phyloP scores from a whole-genome alignment of 2,113 vertebrate species.

The Nyctibius bracteatus region DNA sequence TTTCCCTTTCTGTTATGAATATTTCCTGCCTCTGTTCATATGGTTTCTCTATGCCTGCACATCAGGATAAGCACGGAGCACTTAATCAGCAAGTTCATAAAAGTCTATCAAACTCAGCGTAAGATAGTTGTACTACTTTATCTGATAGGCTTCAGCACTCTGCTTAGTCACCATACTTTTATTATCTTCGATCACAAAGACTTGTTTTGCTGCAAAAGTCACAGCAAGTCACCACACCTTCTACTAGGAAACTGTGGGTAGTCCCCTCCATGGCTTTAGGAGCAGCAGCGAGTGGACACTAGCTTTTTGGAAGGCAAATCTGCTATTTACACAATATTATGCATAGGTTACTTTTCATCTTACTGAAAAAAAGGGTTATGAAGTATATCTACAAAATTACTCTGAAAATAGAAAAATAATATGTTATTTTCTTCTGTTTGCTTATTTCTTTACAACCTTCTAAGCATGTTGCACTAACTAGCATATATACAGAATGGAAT shows the following conservation, averaged over 20 bases:
- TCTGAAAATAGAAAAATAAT: neutral
- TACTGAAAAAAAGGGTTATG: neutral
- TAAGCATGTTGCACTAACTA: neutral
- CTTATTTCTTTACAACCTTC: neutral
- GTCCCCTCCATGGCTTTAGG: slow-evolving; percentile 7
- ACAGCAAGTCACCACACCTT: slow-evolving; percentile 32
- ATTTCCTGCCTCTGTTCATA: neutral
- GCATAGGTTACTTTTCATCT: neutral
- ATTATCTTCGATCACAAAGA: slow-evolving; percentile 31
- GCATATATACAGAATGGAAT: neutral
- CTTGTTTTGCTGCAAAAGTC: slow-evolving; percentile 24
- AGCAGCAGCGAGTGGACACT: neutral
- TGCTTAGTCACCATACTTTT: slow-evolving; percentile 19
- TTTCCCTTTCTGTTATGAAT: neutral
- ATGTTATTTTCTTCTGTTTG: neutral
- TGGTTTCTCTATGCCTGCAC: neutral
- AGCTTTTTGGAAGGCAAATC: neutral
- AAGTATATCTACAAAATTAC: neutral
- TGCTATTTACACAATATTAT: neutral
- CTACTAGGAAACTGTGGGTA: slow-evolving; percentile 31
- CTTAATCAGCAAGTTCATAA: neutral
- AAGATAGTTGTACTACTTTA: neutral
- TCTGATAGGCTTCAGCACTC: slow-evolving; percentile 44
- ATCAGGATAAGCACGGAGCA: neutral
- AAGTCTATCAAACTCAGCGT: neutral